These are phyloP conservation scores for Potamilus streckersoni DNA, from an alignment of 1,140 invertebrate species.

Conservation along the genomic window DNA sequence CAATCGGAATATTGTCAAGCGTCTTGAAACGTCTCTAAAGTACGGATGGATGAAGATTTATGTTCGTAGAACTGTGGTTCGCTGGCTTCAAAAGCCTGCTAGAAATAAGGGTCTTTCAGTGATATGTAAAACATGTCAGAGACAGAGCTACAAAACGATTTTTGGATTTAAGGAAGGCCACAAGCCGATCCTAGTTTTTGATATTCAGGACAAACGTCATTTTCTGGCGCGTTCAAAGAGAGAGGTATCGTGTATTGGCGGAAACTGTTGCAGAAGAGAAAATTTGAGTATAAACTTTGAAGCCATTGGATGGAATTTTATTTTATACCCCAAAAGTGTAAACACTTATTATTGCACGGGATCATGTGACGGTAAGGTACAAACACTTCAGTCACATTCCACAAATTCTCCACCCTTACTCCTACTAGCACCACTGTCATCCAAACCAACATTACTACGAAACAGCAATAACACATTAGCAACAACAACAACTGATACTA, in stretches of 20 bases:
- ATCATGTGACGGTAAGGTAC: slow-evolving; percentile 73
- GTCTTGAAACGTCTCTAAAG: slow-evolving; percentile 77
- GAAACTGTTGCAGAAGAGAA: slow-evolving; percentile 82
- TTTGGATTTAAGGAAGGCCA: slow-evolving; percentile 34
- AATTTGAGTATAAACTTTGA: slow-evolving; percentile 91
- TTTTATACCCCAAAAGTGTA: slow-evolving; percentile 87
- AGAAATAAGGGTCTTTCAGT: slow-evolving; percentile 79
- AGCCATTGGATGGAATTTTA: slow-evolving; percentile 93
- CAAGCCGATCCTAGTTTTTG: slow-evolving; percentile 30
- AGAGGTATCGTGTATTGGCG: slow-evolving; percentile 22
- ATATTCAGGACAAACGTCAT: slow-evolving; percentile 16
- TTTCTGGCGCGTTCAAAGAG: slow-evolving; percentile 10
- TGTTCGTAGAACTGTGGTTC: slow-evolving; percentile 77
- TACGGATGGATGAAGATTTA: slow-evolving; percentile 86
- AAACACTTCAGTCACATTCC: no score
- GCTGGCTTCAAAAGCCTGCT: slow-evolving; percentile 78
- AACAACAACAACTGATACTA: neutral
- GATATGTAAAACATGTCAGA: slow-evolving; percentile 78
- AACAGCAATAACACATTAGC: no score
- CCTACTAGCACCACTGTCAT: no score
- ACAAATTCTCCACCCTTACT: no score
- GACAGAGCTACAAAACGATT: slow-evolving; percentile 38
- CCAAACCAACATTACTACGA: no score
- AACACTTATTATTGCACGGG: slow-evolving; percentile 95
- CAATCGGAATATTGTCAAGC: slow-evolving; percentile 71